These are phyloP conservation scores for Akabosia matsudoensis DNA, from an alignment of 1,140 invertebrate genomes.

Conservation along the genomic window DNA sequence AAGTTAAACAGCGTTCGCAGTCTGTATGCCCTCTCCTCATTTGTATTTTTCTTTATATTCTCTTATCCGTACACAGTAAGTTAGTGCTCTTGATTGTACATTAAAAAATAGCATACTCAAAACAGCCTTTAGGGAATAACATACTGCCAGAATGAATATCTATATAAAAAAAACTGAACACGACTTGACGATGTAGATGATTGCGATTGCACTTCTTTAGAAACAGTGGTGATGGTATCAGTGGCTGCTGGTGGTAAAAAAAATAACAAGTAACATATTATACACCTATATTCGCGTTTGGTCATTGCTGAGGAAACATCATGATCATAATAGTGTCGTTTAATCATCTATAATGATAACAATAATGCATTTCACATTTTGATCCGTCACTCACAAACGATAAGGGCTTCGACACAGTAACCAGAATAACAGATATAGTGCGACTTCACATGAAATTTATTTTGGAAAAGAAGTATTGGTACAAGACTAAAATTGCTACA, in stretches of 20 bases:
- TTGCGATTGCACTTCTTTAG: neutral
- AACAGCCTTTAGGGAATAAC: no score
- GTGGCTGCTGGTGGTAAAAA: neutral
- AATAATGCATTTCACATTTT: conserved; percentile 8
- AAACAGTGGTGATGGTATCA: neutral
- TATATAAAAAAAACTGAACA: neutral
- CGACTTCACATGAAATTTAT: neutral
- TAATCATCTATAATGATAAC: neutral
- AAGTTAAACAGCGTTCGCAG: neutral
- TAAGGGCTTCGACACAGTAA: neutral
- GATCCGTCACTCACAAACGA: neutral
- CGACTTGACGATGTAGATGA: neutral
- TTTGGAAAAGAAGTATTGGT: no score
- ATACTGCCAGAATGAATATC: no score
- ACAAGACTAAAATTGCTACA: no score
- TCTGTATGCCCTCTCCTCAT: no score
- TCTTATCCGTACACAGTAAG: no score
- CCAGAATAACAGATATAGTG: neutral
- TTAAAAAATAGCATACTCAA: no score
- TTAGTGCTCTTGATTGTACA: no score
- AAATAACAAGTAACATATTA: neutral
- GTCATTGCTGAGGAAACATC: neutral
- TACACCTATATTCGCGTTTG: neutral
- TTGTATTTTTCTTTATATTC: no score
- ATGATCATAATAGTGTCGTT: neutral